These are phyloP conservation scores for Zosterops borbonicus DNA, from an alignment of 2,113 vertebrate species.

Conservation along the genomic window DNA sequence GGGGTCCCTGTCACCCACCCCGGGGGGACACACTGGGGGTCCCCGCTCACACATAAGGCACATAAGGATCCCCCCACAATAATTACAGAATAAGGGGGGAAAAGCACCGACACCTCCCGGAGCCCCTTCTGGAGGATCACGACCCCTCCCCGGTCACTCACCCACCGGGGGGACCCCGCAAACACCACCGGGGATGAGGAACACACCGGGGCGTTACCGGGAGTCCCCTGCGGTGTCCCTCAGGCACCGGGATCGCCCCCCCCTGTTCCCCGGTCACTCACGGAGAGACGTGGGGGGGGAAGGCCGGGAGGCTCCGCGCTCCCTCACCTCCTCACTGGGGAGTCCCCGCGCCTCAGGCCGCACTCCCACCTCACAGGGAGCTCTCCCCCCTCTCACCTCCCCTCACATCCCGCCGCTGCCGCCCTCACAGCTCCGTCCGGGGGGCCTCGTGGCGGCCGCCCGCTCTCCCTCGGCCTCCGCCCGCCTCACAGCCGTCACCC, in stretches of 20 bases:
- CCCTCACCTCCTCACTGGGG: neutral
- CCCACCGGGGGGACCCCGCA: neutral
- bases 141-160: neutral
- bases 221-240: neutral
- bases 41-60: too few relatives aligned
- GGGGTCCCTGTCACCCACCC: neutral
- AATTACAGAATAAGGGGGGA: too few relatives aligned
- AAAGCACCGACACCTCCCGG: neutral
- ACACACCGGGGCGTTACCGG: neutral
- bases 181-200: rapidly evolving
- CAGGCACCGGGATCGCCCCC: neutral
- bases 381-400: neutral
- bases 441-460: neutral
- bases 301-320: neutral
- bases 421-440: neutral
- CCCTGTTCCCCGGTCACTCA: neutral
- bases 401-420: neutral
- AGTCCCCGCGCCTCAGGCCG: neutral
- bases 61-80: neutral
- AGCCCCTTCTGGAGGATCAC: neutral
- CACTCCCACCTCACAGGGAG: neutral
- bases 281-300: too few relatives aligned
- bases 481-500: neutral
- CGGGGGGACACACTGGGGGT: neutral
- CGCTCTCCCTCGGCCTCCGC: neutral